Evolutionary conservation across 2,113 vertebrate species (phyloP).

Genomic region (Malurus elegans): DNA sequence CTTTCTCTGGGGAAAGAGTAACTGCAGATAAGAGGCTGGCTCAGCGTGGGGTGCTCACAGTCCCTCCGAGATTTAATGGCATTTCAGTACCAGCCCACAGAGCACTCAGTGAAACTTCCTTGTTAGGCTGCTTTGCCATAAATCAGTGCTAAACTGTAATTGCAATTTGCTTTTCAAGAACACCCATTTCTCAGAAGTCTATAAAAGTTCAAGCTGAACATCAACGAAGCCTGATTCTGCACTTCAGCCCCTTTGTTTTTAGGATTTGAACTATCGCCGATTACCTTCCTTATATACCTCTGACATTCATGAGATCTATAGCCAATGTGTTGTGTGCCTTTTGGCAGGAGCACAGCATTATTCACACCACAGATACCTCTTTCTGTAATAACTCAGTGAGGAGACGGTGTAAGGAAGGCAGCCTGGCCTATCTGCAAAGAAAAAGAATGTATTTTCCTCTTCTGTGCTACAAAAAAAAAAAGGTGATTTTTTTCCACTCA

Average conservation of each 20-base stretch:
- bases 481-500: background rate
- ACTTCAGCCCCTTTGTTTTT: conserved; percentile 23
- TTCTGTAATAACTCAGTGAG: conserved; percentile 37
- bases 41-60: background rate
- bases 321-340: conserved; percentile 13
- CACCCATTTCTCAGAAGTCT: conserved; percentile 22
- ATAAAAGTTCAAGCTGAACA: conserved; percentile 18
- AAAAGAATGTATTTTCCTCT: background rate
- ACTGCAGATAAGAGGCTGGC: background rate
- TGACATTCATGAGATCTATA: conserved; percentile 40
- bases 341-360: conserved; percentile 43
- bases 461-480: background rate
- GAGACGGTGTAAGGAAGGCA: background rate
- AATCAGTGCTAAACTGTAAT: conserved; percentile 36
- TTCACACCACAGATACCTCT: conserved; percentile 35
- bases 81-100: background rate
- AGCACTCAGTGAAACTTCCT: background rate
- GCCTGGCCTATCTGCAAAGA: background rate
- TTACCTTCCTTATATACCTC: background rate
- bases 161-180: conserved; percentile 48
- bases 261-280: background rate
- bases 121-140: background rate
- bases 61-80: background rate
- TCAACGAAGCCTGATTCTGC: background rate
- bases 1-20: background rate